Conservation (phyloP, 2,797 vertebrate genomes). For the Acanthopagrus latus region DNA sequence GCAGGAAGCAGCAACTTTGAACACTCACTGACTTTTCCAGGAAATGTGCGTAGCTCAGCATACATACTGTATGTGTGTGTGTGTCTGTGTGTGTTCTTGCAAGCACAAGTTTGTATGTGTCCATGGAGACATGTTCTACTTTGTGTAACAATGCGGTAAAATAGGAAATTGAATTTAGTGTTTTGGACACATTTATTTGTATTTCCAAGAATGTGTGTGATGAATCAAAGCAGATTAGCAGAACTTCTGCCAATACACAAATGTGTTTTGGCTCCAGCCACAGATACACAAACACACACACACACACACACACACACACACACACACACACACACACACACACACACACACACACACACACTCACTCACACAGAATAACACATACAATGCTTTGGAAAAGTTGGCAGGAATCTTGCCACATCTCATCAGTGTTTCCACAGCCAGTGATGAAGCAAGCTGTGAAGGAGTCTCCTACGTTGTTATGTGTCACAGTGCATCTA, state of each 20-base stretch:
- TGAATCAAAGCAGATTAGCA: conserved; percentile 30
- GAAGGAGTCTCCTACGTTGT: conserved; percentile 49
- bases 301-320: conserved; percentile 23
- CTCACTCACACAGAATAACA: conserved; percentile 13
- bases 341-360: conserved; percentile 32
- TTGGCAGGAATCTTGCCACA: conserved; percentile 60
- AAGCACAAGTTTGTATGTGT: conserved; percentile 1
- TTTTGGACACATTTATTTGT: conserved; percentile 23
- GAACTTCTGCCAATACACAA: conserved; percentile 38
- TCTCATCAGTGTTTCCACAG: conserved; percentile 74
- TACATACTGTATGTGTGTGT: conserved; percentile 27
- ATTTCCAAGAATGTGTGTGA: conserved; percentile 25
- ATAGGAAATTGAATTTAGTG: conserved; percentile 14
- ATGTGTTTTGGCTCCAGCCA: conserved; percentile 29
- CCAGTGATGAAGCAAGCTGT: conserved; percentile 66
- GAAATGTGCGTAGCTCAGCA: conserved; percentile 81
- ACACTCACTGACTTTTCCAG: conserved; percentile 74
- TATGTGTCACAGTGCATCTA: conserved; percentile 43
- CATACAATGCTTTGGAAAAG: conserved; percentile 36
- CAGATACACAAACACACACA: conserved; percentile 31
- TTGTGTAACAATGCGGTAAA: conserved; percentile 39
- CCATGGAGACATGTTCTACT: conserved; percentile 53
- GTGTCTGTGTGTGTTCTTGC: conserved; percentile 12
- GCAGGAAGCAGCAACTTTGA: conserved; percentile 65
- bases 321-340: conserved; percentile 37